Conservation (phyloP, 1,140 invertebrate species). For the Ceratoteleas bidentatus region DNA sequence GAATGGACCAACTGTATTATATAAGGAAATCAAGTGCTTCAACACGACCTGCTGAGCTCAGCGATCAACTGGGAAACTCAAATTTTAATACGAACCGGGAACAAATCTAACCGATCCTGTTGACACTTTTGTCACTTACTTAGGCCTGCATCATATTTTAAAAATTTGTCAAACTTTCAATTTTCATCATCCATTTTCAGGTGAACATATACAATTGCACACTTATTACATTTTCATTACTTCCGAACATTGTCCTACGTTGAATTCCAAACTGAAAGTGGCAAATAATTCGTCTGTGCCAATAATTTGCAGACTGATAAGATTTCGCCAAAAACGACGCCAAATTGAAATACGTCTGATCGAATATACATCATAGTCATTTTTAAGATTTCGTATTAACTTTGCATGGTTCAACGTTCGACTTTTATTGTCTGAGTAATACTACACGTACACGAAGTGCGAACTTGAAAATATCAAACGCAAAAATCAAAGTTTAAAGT, state of each 20-base stretch:
- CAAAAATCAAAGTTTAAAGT: slow-evolving; percentile 33
- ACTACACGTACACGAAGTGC: slow-evolving; percentile 5
- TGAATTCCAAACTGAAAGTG: too few species aligned
- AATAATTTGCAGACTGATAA: not conserved
- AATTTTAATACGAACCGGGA: slow-evolving; percentile 9
- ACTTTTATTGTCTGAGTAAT: not conserved
- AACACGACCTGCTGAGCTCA: slow-evolving; percentile 11
- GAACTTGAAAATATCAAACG: slow-evolving; percentile 8
- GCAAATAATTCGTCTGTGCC: not conserved
- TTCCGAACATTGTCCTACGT: too few species aligned
- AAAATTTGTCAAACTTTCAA: too few species aligned
- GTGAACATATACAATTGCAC: too few species aligned
- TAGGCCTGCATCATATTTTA: too few species aligned
- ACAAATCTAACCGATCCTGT: slow-evolving; percentile 1
- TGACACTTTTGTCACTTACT: too few species aligned
- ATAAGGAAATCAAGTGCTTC: slow-evolving; percentile 33
- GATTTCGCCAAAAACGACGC: not conserved
- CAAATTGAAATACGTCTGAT: not conserved
- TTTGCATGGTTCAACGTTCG: not conserved
- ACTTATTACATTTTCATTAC: too few species aligned
- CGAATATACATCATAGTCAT: not conserved
- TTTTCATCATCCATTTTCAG: too few species aligned
- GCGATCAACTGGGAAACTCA: slow-evolving; percentile 8
- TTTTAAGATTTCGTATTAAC: not conserved
- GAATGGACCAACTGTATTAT: slow-evolving; percentile 35